phyloP scores from a whole-genome alignment of 2,113 vertebrate genomes.

The Boleophthalmus pectinirostris region DNA sequence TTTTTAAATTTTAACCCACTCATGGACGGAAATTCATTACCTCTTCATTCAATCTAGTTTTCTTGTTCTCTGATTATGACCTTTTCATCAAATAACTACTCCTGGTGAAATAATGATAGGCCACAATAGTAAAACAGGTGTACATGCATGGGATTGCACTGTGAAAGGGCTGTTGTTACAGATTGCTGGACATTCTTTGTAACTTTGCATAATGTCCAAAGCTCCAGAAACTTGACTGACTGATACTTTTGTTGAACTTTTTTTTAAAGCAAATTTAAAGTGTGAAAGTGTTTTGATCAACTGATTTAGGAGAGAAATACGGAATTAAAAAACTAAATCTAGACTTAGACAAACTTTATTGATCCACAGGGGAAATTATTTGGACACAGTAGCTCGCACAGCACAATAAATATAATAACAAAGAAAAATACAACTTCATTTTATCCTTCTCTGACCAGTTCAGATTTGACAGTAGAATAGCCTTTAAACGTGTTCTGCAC shows the following conservation, averaged over 20 bases:
- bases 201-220: neutral
- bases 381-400: no score
- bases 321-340: no score
- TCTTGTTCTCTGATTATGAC: constrained; percentile 68
- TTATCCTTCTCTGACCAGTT: no score
- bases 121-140: constrained; percentile 61
- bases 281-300: no score
- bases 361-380: no score
- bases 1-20: constrained; percentile 23
- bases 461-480: no score
- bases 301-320: no score
- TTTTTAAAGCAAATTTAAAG: neutral
- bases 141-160: constrained; percentile 49
- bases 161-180: neutral
- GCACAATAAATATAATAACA: no score
- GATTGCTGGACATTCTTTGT: neutral
- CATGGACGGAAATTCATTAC: constrained; percentile 25
- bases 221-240: neutral
- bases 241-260: neutral
- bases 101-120: constrained; percentile 56
- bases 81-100: constrained; percentile 59
- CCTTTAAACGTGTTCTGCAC: no score
- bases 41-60: constrained; percentile 54
- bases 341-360: no score
- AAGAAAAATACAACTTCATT: no score